Base-by-base conservation (phyloP, 2,888 invertebrate genomes). In the Noctua fimbriata region DNA sequence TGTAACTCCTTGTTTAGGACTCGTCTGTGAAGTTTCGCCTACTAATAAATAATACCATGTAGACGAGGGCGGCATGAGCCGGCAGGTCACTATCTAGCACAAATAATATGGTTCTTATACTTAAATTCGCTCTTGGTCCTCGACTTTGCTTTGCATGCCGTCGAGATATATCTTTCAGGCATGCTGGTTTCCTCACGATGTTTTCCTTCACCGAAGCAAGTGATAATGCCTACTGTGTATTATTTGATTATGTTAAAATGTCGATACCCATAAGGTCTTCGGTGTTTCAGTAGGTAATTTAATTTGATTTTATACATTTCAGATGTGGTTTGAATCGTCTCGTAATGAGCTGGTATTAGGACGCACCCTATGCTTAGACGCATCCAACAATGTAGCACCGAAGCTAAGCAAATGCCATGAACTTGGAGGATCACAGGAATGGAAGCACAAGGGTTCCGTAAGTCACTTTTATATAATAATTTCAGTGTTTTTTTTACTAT, bases 391-490 rank as follows among this genome's bases (percentile, higher is more conserved):
- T 52, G 95, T 97, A 21, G 96, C 97, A 71, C 98, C 99, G 0
- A 97, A 98, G 78, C 96, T 99, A 18, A 98, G 98, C 88, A 99
- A 99, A 94, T 99, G 99, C 92, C 99, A 99, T 91, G 99, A 99
- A 93, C 98, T 99, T 97, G 98, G 98, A 21, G 98, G 98, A 0
- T 98, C 98, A 87, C 99, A 99, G 95, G 98, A 99, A 91, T 99
- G 99, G 99, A 98, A 98, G 75, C 98, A 98, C 92, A 98, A 98
- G 85, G 98, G 97, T 83, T 95, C 97, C 89, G 98, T 98, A 28
- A 82, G 86, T 32, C 0, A 52, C 28, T 63, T 41, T 55, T n/a
- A 41, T 47, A 14, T 16, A 24, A 52, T 16, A 58, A 3, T 49
- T 58, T 6, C 3, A 44, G 9, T 67, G 24, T 36, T 66, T 66